Evolutionary conservation across 1,140 invertebrate genomes (phyloP).

Genomic region (Nasonia vitripennis): DNA sequence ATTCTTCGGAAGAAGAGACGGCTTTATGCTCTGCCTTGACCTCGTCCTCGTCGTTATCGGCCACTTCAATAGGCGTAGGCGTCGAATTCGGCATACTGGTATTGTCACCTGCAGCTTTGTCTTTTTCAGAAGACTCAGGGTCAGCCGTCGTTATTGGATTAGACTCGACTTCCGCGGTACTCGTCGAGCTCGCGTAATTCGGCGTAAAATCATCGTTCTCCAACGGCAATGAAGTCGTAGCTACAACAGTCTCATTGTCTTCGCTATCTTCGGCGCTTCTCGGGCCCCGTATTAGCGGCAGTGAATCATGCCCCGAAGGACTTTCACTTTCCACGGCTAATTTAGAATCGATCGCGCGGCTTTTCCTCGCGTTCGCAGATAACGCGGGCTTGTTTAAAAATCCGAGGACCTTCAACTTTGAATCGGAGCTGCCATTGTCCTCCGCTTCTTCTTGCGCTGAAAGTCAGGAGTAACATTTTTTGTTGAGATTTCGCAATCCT

Average conservation of each 20-base stretch:
- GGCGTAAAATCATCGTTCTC: background rate
- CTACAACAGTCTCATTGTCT: background rate
- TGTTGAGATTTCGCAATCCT: background rate
- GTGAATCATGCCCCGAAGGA: background rate
- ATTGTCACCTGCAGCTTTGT: background rate
- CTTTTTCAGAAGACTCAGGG: background rate
- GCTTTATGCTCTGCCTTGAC: background rate
- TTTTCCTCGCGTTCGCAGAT: background rate
- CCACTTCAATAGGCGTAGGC: background rate
- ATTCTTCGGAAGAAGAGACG: background rate
- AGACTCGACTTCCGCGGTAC: background rate
- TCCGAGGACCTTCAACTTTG: background rate
- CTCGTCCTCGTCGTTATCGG: background rate
- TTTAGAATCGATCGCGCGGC: background rate
- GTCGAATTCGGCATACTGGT: background rate
- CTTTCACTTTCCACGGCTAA: conserved; percentile 7
- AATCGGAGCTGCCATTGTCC: background rate
- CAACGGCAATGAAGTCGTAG: background rate
- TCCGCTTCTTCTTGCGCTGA: background rate
- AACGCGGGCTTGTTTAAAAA: background rate
- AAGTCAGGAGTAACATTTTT: background rate
- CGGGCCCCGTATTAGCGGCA: background rate
- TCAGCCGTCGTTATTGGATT: background rate
- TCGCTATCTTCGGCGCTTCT: conserved; percentile 5
- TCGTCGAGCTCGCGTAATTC: background rate